Percentiles rank a stretch among this genome's conserved stretches.
Conservation (phyloP, 1,140 invertebrate species). For the Leptinotarsa lineolata region DNA sequence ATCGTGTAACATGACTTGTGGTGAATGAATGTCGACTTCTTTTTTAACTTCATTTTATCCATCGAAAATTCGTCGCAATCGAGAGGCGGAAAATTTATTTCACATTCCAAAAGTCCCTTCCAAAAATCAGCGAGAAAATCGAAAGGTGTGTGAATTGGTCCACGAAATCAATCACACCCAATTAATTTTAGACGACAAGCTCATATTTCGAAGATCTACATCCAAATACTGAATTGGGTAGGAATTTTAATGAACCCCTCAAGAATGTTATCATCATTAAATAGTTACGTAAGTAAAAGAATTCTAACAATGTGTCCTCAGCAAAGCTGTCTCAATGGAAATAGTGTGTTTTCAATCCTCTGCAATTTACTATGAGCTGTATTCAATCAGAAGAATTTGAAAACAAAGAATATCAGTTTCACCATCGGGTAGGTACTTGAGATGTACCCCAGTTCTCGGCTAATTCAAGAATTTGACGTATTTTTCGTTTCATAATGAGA, state of each 20-base stretch:
- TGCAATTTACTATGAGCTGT: neutral
- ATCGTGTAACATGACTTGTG: too few species aligned
- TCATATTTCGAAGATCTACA: neutral
- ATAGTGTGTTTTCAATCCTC: slow-evolving; percentile 15
- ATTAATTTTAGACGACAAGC: slow-evolving; percentile 1
- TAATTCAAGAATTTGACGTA: too few species aligned
- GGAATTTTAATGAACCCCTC: slow-evolving; percentile 22
- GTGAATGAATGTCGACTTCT: too few species aligned
- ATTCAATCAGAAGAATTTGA: slow-evolving; percentile 15
- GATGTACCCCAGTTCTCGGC: slow-evolving; percentile 28
- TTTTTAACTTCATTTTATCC: too few species aligned
- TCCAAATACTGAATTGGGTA: neutral
- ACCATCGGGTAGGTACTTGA: slow-evolving; percentile 36
- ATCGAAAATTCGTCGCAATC: too few species aligned
- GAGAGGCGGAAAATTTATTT: too few species aligned
- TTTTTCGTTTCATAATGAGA: slow-evolving; percentile 22
- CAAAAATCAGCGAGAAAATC: too few species aligned
- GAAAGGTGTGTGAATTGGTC: too few species aligned
- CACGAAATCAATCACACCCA: neutral
- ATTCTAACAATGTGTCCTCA: neutral
- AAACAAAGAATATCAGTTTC: slow-evolving; percentile 44
- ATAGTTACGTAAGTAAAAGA: slow-evolving; percentile 25
- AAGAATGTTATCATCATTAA: slow-evolving; percentile 17
- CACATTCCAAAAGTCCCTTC: too few species aligned
- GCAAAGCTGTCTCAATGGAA: slow-evolving; percentile 14